Conservation (phyloP, 2,888 invertebrate species). For the Merodon equestris region DNA sequence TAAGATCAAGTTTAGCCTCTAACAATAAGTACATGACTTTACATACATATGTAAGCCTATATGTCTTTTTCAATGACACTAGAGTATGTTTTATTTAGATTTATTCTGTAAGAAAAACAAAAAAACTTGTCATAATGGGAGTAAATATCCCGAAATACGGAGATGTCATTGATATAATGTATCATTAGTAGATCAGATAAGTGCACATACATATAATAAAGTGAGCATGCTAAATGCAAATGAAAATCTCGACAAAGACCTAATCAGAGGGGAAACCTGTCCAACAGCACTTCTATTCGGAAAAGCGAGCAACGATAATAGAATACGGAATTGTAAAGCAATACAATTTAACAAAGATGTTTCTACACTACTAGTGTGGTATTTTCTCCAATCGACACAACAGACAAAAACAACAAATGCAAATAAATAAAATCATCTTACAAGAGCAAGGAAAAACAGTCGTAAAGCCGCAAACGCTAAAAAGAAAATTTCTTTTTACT, state of each 20-base stretch:
- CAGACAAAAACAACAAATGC: slow-evolving; percentile 11
- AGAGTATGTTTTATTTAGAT: too few species aligned
- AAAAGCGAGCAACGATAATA: slow-evolving; percentile 26
- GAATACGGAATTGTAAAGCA: slow-evolving; percentile 43
- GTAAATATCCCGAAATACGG: too few species aligned
- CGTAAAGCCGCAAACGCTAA: slow-evolving; percentile 39
- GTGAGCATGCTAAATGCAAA: slow-evolving; percentile 18
- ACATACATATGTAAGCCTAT: too few species aligned
- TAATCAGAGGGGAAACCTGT: slow-evolving; percentile 5
- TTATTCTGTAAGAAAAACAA: too few species aligned
- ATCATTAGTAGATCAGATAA: too few species aligned
- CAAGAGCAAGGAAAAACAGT: slow-evolving; percentile 45
- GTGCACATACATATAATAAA: slow-evolving; percentile 19
- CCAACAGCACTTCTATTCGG: slow-evolving; percentile 11
- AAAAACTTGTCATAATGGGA: too few species aligned
- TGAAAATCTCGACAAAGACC: slow-evolving; percentile 12
- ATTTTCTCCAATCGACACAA: slow-evolving; percentile 20
- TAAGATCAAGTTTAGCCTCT: too few species aligned
- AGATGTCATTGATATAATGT: too few species aligned
- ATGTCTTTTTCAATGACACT: too few species aligned
- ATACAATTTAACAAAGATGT: slow-evolving; percentile 4
- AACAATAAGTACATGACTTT: too few species aligned
- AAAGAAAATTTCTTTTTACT: slow-evolving; percentile 61
- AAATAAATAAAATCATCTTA: slow-evolving; percentile 41
- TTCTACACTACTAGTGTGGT: slow-evolving; percentile 9